These are phyloP conservation scores for Chaetophractus vellerosus DNA, from an alignment of 2,797 vertebrate species.

Conservation along the genomic window DNA sequence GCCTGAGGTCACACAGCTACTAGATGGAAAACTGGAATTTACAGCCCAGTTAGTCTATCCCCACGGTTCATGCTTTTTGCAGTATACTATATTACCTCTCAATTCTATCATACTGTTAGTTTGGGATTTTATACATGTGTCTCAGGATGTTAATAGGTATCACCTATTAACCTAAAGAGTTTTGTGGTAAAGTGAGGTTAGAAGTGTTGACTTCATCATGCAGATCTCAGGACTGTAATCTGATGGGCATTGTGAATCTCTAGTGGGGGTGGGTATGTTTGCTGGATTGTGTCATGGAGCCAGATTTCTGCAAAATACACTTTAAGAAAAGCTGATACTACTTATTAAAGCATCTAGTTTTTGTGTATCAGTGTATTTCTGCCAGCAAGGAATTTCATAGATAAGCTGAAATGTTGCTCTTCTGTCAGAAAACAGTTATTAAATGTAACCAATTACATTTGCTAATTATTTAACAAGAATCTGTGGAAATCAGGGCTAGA, in stretches of 20 bases:
- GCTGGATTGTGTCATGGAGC: neutral
- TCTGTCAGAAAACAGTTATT: neutral
- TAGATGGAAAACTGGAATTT: neutral
- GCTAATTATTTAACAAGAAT: neutral
- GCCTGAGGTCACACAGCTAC: neutral
- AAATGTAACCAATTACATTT: neutral
- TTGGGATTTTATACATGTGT: too few species aligned
- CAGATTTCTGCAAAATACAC: neutral
- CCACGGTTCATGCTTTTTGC: neutral
- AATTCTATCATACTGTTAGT: neutral
- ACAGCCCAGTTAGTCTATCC: neutral
- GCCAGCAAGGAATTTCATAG: neutral
- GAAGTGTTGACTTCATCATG: neutral
- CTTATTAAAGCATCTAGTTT: neutral
- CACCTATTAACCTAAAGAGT: neutral
- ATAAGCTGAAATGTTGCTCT: neutral
- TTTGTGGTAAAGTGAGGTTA: conserved; percentile 19
- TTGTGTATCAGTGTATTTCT: neutral
- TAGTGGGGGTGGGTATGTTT: neutral
- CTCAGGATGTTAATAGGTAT: neutral
- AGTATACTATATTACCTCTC: neutral
- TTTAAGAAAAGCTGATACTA: neutral
- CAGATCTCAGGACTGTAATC: neutral
- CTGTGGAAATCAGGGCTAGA: neutral
- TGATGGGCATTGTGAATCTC: neutral